A percentile compares a stretch with the other conserved stretches of the same genome.
Evolutionary conservation across 2,113 vertebrate genomes (phyloP).

Genomic region (Syrmaticus mikado): DNA sequence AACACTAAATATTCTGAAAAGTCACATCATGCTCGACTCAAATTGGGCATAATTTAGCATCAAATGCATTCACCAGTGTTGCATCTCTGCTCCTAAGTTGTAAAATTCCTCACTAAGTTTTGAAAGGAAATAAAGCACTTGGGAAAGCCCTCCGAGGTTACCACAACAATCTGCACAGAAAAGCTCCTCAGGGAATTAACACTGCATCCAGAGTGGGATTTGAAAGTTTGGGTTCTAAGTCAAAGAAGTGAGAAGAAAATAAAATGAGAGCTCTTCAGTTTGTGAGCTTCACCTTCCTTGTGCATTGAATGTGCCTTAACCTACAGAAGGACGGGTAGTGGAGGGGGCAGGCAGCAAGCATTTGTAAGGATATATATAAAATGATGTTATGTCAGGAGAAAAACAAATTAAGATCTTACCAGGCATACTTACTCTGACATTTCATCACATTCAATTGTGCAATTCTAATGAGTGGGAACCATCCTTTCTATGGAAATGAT

Average conservation of each 20-base stretch:
- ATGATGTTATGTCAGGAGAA: not conserved
- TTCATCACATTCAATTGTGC: not conserved
- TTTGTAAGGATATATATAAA: not conserved
- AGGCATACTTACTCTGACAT: not conserved
- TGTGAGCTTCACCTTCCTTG: not conserved
- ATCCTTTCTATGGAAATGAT: not conserved
- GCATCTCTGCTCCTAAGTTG: not conserved
- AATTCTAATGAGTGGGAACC: not conserved
- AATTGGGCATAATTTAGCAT: not conserved
- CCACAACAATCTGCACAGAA: not conserved
- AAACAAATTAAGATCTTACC: not conserved
- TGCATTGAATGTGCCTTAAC: not conserved
- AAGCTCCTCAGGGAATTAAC: not conserved
- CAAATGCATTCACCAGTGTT: not conserved
- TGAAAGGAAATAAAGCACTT: not conserved
- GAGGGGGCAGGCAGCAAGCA: not conserved
- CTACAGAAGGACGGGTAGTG: not conserved
- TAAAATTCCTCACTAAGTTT: not conserved
- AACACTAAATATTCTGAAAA: not conserved
- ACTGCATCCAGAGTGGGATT: not conserved
- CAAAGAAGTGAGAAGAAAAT: not conserved
- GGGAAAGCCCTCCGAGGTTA: not conserved
- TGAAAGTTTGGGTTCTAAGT: not conserved
- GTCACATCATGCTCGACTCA: not conserved
- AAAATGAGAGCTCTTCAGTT: not conserved